phyloP scores from a whole-genome alignment of 2,113 vertebrate genomes.

The Aramus guarauna region DNA sequence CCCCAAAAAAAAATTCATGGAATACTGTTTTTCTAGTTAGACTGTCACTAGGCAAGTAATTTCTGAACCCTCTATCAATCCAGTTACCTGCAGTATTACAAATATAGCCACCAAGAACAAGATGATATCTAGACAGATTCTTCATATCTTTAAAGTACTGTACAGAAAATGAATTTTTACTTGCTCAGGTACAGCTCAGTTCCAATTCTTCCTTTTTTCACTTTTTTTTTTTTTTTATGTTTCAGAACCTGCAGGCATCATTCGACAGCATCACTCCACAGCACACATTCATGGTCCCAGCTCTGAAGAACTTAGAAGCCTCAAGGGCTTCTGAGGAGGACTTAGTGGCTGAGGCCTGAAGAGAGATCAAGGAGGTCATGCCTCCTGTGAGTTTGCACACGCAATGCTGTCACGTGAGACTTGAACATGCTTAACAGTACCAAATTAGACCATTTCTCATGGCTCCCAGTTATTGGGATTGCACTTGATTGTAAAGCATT shows the following conservation, averaged over 20 bases:
- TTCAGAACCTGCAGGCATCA: not conserved
- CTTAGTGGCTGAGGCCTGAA: accelerated
- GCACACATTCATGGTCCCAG: not conserved
- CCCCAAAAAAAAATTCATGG: not conserved
- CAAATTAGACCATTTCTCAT: accelerated
- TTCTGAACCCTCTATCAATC: not conserved
- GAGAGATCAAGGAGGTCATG: not conserved
- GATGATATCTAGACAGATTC: not conserved
- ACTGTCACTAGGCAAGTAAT: not conserved
- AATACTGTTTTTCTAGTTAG: not conserved
- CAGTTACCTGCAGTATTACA: not conserved
- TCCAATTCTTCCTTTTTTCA: not conserved
- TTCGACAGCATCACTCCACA: not conserved
- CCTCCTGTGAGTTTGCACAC: not conserved
- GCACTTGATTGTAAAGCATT: not conserved
- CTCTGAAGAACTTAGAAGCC: not conserved
- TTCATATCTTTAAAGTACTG: not conserved
- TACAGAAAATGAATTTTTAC: not conserved
- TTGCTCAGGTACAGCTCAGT: not conserved
- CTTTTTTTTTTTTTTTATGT: not conserved
- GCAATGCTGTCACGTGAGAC: not conserved
- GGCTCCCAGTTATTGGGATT: accelerated
- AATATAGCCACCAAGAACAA: not conserved
- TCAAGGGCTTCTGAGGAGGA: not conserved
- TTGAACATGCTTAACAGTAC: too few species aligned